Conservation (phyloP, 2,113 vertebrate species). For the Oreocharis arfaki region DNA sequence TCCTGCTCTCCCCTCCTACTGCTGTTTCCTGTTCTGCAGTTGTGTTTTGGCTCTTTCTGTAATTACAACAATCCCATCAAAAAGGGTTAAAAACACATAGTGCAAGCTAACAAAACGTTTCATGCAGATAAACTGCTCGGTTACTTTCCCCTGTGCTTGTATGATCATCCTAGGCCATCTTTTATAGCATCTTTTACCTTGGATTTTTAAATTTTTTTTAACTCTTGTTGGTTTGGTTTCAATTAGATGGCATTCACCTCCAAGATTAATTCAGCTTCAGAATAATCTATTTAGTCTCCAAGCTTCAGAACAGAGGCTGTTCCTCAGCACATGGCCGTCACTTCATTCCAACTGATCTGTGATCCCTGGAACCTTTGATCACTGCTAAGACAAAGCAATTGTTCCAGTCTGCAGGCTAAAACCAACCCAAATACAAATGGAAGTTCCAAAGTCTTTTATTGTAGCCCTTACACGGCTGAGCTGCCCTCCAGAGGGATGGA, state of each 20-base stretch:
- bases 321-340: not conserved
- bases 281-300: not conserved
- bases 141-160: not conserved
- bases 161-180: constrained; percentile 1
- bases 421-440: constrained; percentile 3
- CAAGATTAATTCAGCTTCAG: not conserved
- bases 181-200: not conserved
- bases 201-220: rapidly evolving
- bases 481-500: not conserved
- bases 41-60: constrained; percentile 69
- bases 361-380: not conserved
- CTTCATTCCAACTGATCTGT: not conserved
- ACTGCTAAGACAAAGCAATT: not conserved
- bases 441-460: constrained; percentile 67
- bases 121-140: not conserved
- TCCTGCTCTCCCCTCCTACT: not conserved
- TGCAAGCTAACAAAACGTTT: not conserved
- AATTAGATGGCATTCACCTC: not conserved
- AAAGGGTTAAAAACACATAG: not conserved
- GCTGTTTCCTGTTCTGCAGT: constrained; percentile 10
- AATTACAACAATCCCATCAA: not conserved
- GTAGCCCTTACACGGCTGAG: not conserved
- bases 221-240: not conserved
- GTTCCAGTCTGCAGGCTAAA: not conserved
- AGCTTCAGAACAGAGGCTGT: not conserved